Base-by-base conservation (phyloP, 1,140 invertebrate species). In the Brachionus paranguensis region DNA sequence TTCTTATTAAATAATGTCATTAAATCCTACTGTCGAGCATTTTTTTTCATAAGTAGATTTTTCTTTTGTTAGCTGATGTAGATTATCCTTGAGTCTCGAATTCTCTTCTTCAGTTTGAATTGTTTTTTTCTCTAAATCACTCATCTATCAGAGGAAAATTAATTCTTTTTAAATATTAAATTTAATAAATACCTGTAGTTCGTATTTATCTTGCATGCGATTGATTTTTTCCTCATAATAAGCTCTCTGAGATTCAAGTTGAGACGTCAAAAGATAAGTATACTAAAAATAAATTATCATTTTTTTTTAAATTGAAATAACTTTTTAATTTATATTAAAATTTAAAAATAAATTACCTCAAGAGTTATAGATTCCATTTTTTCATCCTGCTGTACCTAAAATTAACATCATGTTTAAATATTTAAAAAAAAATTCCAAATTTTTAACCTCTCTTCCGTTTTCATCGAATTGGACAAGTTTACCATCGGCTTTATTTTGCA, bases 401-500 rank as follows among this genome's bases (percentile, higher is more conserved):
- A 50, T n/a, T 70, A 70, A 76, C 50, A 14, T 41, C 55, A 50
- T 60, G 89, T 37, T 37, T 37, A 37, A 37, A 37, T 7, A 37
- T 37, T 37, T 0, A 6, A 0, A 37, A 37, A 37, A 37, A 37
- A 6, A 7, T 37, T 7, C 33, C 4, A 37, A 37, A 37, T 6
- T 37, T 37, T 86, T 97, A 95, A 85, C 95, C 94, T 47, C 85
- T 84, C 6, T 37, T 33, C 86, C 84, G 1, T 76, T 84, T 43
- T 86, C 86, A 3, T 87, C 87, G 60, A 89, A 86, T 86, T 95
- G 93, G 0, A 99, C 96, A 87, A 98, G 91, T 91, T 99, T 99
- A 4, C 97, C 97, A 91, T 99, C 97, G n/a, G 88, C 92, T 90
- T 98, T 97, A 89, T 96, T 98, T 90, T 98, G 96, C 3, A 98